Evolutionary conservation across 2,113 vertebrate species (phyloP).

Genomic region (Castor canadensis): DNA sequence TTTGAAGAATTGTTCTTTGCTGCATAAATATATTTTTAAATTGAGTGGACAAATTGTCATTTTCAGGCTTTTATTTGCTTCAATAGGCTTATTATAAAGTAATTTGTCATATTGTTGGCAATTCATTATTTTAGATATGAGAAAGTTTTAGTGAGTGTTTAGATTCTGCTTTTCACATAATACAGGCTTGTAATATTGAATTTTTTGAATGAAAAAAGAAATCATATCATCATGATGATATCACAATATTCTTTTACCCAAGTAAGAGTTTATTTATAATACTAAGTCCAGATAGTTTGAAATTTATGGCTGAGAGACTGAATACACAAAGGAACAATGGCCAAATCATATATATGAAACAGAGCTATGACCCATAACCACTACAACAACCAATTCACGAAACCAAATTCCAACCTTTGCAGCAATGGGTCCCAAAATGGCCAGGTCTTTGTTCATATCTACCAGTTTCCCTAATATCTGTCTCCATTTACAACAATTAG

Average conservation of each 20-base stretch:
- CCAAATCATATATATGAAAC: neutral
- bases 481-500: neutral
- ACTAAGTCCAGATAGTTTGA: constrained; percentile 4
- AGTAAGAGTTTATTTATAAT: neutral
- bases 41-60: constrained; percentile 43
- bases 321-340: neutral
- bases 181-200: neutral
- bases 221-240: neutral
- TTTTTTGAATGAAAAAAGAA: constrained; percentile 39
- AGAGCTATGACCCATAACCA: neutral
- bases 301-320: neutral
- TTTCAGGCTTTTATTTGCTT: constrained; percentile 53
- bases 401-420: neutral
- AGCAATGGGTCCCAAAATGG: neutral
- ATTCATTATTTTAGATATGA: constrained; percentile 35
- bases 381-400: neutral
- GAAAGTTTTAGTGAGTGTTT: constrained; percentile 16
- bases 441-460: neutral
- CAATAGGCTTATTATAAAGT: constrained; percentile 21
- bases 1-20: constrained; percentile 13
- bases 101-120: constrained; percentile 25
- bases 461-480: neutral
- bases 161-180: neutral
- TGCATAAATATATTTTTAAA: constrained; percentile 6
- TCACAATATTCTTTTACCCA: neutral